These are phyloP conservation scores for Sinella curviseta DNA, from an alignment of 1,140 invertebrate genomes.

Conservation along the genomic window DNA sequence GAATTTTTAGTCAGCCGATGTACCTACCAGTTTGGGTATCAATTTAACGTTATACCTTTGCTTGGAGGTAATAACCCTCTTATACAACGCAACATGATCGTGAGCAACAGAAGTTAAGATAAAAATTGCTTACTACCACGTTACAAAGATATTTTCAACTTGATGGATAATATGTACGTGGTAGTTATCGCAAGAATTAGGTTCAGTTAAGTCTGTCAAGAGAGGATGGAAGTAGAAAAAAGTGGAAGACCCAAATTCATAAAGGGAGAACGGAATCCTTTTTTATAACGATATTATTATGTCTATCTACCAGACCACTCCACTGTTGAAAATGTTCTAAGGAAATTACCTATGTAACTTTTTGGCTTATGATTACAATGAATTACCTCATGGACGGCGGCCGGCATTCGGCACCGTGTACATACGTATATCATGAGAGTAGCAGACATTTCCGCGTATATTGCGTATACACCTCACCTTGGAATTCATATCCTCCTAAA, in stretches of 20 bases:
- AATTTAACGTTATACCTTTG: neutral
- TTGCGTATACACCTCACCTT: constrained; percentile 12
- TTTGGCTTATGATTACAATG: neutral
- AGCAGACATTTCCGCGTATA: too few species aligned
- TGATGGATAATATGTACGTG: constrained; percentile 37
- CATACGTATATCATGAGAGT: too few species aligned
- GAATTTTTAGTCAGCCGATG: neutral
- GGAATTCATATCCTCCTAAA: neutral
- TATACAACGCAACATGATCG: too few species aligned
- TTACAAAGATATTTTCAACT: constrained; percentile 12
- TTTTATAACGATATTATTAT: neutral
- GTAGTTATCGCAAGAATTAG: constrained; percentile 37
- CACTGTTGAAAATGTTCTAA: neutral
- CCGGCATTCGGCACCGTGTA: too few species aligned
- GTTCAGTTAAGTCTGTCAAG: constrained; percentile 23
- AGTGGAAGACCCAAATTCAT: neutral
- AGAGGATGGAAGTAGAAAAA: too few species aligned
- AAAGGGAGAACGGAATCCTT: neutral
- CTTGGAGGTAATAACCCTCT: neutral
- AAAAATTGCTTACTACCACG: neutral
- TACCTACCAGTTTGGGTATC: too few species aligned
- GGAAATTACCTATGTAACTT: neutral
- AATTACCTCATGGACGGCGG: too few species aligned
- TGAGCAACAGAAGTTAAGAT: neutral
- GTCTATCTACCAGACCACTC: too few species aligned